Percentiles rank a stretch among this genome's conserved stretches.
Conservation (phyloP, 2,888 invertebrate species). For the Orthosia incerta region DNA sequence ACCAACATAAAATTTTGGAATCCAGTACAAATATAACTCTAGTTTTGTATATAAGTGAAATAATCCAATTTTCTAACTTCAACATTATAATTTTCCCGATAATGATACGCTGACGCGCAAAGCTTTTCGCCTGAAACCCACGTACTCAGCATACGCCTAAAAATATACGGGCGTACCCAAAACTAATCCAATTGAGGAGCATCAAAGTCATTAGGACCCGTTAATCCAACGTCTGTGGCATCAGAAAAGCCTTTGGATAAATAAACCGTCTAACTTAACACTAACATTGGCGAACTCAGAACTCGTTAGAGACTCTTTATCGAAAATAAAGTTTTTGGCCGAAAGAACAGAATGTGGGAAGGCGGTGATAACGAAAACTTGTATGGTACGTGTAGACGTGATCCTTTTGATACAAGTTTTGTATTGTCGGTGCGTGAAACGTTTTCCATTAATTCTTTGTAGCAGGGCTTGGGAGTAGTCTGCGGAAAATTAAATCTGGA, state of each 20-base stretch:
- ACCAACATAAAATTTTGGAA: background rate
- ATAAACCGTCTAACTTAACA: constrained; percentile 66
- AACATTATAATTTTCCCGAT: constrained; percentile 27
- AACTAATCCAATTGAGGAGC: constrained; percentile 65
- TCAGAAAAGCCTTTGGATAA: constrained; percentile 68
- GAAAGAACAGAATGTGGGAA: constrained; percentile 72
- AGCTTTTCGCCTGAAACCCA: constrained; percentile 24
- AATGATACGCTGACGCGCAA: constrained; percentile 2
- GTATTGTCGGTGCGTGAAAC: constrained; percentile 60
- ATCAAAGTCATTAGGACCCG: constrained; percentile 74
- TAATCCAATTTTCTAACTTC: background rate
- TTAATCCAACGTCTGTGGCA: constrained; percentile 73
- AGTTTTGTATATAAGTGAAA: too few relatives aligned
- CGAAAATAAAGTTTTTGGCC: constrained; percentile 75
- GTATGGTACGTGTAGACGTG: constrained; percentile 77
- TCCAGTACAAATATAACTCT: background rate
- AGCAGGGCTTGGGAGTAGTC: constrained; percentile 18
- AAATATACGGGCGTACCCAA: constrained; percentile 58
- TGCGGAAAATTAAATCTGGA: constrained; percentile 48
- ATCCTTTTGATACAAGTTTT: constrained; percentile 76
- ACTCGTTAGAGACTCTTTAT: constrained; percentile 83
- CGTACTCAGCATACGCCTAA: constrained; percentile 33
- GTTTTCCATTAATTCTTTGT: constrained; percentile 63
- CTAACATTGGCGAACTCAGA: constrained; percentile 73
- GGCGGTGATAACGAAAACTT: constrained; percentile 80